Base-by-base conservation (phyloP, 2,888 invertebrate genomes). In the Orthosia cruda region DNA sequence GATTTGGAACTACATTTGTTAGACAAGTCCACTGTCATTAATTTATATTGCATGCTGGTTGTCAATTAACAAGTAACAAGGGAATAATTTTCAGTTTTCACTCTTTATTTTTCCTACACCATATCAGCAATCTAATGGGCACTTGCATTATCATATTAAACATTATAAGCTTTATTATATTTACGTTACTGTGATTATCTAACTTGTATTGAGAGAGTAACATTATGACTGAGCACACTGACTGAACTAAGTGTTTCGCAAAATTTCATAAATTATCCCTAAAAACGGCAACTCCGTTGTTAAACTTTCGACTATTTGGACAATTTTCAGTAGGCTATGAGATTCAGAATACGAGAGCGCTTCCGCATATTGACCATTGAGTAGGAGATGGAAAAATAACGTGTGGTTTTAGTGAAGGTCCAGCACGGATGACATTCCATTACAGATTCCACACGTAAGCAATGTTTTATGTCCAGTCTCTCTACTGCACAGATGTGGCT, bases 101-200 rank as follows among this genome's bases (percentile, higher is more conserved):
- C 54, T 16, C 66, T 67, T 47, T 59, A 32, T 63, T 67, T 74
- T 66, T 66, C 23, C 57, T 67, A 74, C 13, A 71, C 23, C n/a
- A 13, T 80, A 77, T 62, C 62, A 67, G 52, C 32, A 52, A 67
- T 58, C 32, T 75, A 74, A 67, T 67, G 52, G n/a, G 18, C 13
- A 58, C 32, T 67, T 47, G 18, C 16, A 52, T 67, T 76, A 67
- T 74, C 58, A 59, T 47, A 40, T 32, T n/a, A 75, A 74, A 76
- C 58, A 68, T 59, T 75, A 47, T 52, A 67, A 75, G 52, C 5
- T 32, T 23, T 13, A n/a, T 75, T 23, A 2, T 40, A 55, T 23
- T 3, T 40, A 55, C 23, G 23, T 52, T 52, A 58, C 23, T 9
- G 58, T 47, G 58, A 75, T 75, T 66, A 58, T 52, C 75, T 52